A percentile compares a stretch with the other conserved stretches of the same genome.
phyloP scores from a whole-genome alignment of 2,797 vertebrate genomes.

The Macropus fuliginosus region DNA sequence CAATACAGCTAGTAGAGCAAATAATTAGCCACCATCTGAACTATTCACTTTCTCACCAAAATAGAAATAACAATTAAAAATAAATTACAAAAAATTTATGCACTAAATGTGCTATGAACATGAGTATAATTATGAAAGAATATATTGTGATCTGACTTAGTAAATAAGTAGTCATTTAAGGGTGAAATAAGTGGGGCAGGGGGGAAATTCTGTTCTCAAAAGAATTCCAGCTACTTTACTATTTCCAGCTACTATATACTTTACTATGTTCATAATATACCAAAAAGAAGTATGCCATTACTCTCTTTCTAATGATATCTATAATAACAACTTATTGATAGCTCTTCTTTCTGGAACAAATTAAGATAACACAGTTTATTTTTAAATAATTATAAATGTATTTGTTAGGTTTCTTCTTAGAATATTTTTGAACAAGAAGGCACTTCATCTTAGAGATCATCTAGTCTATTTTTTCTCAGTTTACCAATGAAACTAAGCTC shows the following conservation, averaged over 20 bases:
- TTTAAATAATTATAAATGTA: not conserved
- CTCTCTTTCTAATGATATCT: not conserved
- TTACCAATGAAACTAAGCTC: not conserved
- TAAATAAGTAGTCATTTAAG: not conserved
- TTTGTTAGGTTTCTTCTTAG: not conserved
- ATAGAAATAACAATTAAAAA: not conserved
- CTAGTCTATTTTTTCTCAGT: not conserved
- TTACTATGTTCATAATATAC: not conserved
- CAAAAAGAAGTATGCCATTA: no score
- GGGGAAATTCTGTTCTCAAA: not conserved
- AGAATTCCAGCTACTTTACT: not conserved
- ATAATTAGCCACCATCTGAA: not conserved
- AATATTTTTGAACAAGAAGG: not conserved
- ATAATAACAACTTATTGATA: not conserved
- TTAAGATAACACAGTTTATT: not conserved
- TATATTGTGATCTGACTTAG: not conserved
- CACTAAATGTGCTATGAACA: not conserved
- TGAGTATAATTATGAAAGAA: not conserved
- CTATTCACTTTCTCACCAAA: not conserved
- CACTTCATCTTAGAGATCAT: not conserved
- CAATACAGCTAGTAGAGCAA: not conserved
- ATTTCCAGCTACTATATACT: not conserved
- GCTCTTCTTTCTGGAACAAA: not conserved
- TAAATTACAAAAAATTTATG: not conserved
- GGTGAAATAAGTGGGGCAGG: not conserved